Evolutionary conservation across 1,140 invertebrate genomes (phyloP), one percentile per base, ranked within the genome.

Genomic region (Conus betulinus): DNA sequence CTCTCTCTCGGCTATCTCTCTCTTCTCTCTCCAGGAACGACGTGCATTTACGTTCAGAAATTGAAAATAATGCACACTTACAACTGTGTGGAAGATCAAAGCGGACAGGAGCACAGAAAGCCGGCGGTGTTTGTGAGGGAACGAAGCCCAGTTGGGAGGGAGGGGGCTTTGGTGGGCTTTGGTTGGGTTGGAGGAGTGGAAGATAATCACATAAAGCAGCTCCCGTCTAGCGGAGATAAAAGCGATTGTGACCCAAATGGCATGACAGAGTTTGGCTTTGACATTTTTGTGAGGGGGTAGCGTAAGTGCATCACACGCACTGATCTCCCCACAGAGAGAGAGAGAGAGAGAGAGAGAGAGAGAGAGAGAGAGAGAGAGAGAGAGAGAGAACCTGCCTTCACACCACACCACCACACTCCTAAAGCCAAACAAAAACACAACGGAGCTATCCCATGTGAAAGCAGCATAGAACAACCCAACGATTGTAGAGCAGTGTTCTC

Each of bases 261-360:
- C 79, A 81, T 53, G 79, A 81, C 79, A 81, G 51, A 81, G 23
- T 81, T 52, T 53, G 27, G 23, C n/a, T 78, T 78, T 78, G 76
- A 78, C 76, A 78, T 78, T 78, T 78, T 78, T 78, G 76, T 78
- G 76, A 11, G 57, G 57, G 76, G 76, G 76, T 78, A 27, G 76
- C 23, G 20, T 78, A 78, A 78, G 76, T 78, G 76, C 76, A 78
- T 78, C 76, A 39, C 23, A 8, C 25, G 25, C 76, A 51, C 25
- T 78, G 76, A 78, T 78, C 25, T 78, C 23, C 23, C 8, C 76
- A 13, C 23, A 3, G 2, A 78, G 23, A 25, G 76, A 78, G 27
- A 78, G 23, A n/a, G 39, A 78, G 13, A 25, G 27, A 23, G 11
- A 23, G 5, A 51, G 79, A 81, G 51, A 53, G 52, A 20, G 79